Conservation (phyloP, 2,797 vertebrate genomes). For the Mus spretus region DNA sequence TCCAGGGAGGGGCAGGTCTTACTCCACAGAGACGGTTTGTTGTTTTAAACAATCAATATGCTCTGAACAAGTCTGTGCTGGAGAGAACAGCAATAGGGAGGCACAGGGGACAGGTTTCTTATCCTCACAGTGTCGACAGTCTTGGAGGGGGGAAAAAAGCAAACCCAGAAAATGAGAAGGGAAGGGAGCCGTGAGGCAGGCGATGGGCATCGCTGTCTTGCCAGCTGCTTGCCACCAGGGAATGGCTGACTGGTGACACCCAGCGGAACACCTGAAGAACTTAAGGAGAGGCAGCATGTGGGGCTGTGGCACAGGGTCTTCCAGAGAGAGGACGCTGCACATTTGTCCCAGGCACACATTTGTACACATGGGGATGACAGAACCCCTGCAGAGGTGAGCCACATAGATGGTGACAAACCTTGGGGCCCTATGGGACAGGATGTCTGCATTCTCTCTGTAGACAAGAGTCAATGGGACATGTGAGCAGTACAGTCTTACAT, state of each 20-base stretch:
- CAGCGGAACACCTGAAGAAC: not conserved
- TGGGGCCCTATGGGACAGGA: not conserved
- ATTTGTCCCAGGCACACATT: not conserved
- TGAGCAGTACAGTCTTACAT: not conserved
- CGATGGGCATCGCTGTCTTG: not conserved
- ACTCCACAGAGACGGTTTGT: not conserved
- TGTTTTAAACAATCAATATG: not conserved
- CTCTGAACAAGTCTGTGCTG: not conserved
- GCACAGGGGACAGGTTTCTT: not conserved
- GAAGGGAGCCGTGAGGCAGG: not conserved
- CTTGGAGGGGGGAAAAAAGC: not conserved
- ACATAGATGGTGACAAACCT: rapidly evolving
- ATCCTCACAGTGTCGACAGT: not conserved
- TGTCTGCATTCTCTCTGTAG: not conserved
- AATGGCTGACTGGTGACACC: not conserved
- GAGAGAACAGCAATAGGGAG: not conserved
- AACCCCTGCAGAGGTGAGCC: not conserved
- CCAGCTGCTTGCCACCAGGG: not conserved
- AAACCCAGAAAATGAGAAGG: too few species aligned
- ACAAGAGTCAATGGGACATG: not conserved
- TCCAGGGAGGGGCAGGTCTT: not conserved
- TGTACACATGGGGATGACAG: not conserved
- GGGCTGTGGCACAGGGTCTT: not conserved
- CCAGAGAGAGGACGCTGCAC: not conserved
- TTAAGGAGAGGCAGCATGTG: not conserved